Percentiles rank a stretch among this genome's conserved stretches.
phyloP scores from a whole-genome alignment of 1,140 invertebrate species.

The Hyphantria cunea region DNA sequence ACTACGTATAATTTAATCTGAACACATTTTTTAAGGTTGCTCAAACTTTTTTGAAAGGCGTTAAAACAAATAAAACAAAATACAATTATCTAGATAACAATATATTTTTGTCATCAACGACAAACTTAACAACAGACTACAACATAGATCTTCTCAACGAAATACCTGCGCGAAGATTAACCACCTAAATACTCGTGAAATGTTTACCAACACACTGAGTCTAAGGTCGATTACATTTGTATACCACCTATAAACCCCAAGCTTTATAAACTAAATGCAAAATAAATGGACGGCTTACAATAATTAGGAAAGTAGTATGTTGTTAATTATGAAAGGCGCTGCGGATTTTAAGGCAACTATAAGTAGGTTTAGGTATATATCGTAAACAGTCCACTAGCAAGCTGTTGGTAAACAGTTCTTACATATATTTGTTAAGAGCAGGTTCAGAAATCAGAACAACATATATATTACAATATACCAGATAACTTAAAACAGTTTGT shows the following conservation, averaged over 20 bases:
- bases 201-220: conserved; percentile 51
- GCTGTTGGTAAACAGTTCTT: conserved; percentile 45
- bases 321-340: conserved; percentile 11
- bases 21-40: too few species aligned
- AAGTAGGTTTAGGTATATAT: background rate
- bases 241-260: conserved; percentile 30
- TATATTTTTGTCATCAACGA: conserved; percentile 80
- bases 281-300: conserved; percentile 73
- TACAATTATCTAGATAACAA: conserved; percentile 76
- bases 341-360: conserved; percentile 17
- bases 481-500: conserved; percentile 30
- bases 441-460: conserved; percentile 10
- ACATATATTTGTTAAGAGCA: conserved; percentile 20
- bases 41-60: too few species aligned
- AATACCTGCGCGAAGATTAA: conserved; percentile 60
- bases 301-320: conserved; percentile 44
- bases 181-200: conserved; percentile 39
- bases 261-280: conserved; percentile 49
- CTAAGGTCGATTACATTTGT: conserved; percentile 36
- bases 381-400: conserved; percentile 21
- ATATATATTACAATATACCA: conserved; percentile 3
- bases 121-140: conserved; percentile 81
- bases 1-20: too few species aligned
- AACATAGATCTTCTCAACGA: conserved; percentile 71
- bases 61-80: conserved; percentile 39